Evolutionary conservation across 2,797 vertebrate genomes (phyloP), one percentile per base, ranked within the genome.

Genomic region (Squalus acanthias): DNA sequence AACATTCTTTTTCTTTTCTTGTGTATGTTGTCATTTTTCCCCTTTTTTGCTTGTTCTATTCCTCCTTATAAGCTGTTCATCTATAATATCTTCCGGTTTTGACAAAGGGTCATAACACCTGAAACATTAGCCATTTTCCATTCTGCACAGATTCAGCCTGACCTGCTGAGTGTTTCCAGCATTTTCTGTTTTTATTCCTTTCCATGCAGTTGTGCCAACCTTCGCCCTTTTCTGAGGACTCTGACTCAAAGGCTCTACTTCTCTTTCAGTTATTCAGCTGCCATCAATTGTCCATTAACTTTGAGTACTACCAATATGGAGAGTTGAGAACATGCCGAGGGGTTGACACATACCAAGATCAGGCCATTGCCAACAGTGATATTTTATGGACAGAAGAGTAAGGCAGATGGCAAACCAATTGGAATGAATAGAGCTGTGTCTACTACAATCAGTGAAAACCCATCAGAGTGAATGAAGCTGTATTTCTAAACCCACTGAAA

Each of bases 391-490:
- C 50, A 95, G 15, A 74, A 74, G 20, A 76, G 50, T 95, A 17
- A 76, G 70, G 53, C 70, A 76, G 70, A 76, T 76, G 70, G 26
- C 69, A 95, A 57, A 57, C 46, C 33, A 69, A 95, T 33, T 74
- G 69, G 29, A 95, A 72, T 15, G 70, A 95, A 74, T 70, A 29
- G 24, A 33, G 50, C 46, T 53, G 24, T 95, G 94, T 95, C 70
- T 74, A 57, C 22, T 15, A 72, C 9, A 8, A 39, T 17, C 46
- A 95, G 24, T 53, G 46, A 53, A 95, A 95, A 95, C 69, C 24
- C 46, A 95, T 33, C 50, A n/a, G 69, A 13, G 29, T 74, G 70
- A 95, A 95, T 95, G 70, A 76, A 95, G 94, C 94, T 76, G 70
- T 95, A 57, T 95, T 76, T 8, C 13, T 46, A 95, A 74, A 57